Evolutionary conservation across 2,888 invertebrate species (phyloP).

Genomic region (Cabera pusaria): DNA sequence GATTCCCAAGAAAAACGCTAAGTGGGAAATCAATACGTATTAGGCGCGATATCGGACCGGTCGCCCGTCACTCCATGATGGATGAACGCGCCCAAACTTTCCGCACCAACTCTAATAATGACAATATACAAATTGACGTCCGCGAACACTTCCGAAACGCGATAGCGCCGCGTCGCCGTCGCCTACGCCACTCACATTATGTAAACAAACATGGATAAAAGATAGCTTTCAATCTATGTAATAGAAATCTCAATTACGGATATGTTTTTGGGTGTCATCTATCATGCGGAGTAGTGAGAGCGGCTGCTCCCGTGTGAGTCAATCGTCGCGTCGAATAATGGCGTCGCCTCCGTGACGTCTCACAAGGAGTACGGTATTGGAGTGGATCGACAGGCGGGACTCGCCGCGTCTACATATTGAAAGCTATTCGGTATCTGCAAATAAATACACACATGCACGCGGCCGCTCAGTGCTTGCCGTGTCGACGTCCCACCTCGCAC

Average conservation of each 20-base stretch:
- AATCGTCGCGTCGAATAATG: constrained; percentile 72
- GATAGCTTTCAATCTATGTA: constrained; percentile 77
- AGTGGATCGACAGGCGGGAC: constrained; percentile 77
- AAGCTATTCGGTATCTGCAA: constrained; percentile 79
- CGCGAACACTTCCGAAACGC: constrained; percentile 75
- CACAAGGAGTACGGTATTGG: constrained; percentile 74
- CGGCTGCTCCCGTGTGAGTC: constrained; percentile 63
- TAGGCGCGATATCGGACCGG: constrained; percentile 80
- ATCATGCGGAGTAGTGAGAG: constrained; percentile 68
- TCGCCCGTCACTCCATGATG: constrained; percentile 79
- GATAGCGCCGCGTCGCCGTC: constrained; percentile 58
- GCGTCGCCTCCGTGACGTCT: constrained; percentile 69
- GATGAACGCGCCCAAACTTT: constrained; percentile 79
- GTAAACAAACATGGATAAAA: constrained; percentile 77
- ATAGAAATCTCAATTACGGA: constrained; percentile 82
- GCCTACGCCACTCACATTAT: constrained; percentile 74
- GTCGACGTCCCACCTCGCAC: constrained; percentile 51
- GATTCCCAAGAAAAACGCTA: constrained; percentile 81
- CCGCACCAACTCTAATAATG: constrained; percentile 78
- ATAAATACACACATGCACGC: constrained; percentile 76
- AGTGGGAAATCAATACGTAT: constrained; percentile 84
- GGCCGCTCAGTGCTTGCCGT: constrained; percentile 38
- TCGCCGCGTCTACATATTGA: constrained; percentile 79
- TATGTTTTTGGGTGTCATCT: constrained; percentile 79
- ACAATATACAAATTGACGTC: constrained; percentile 83